phyloP scores from a whole-genome alignment of 1,140 invertebrate genomes.

The Sesamia nonagrioides region DNA sequence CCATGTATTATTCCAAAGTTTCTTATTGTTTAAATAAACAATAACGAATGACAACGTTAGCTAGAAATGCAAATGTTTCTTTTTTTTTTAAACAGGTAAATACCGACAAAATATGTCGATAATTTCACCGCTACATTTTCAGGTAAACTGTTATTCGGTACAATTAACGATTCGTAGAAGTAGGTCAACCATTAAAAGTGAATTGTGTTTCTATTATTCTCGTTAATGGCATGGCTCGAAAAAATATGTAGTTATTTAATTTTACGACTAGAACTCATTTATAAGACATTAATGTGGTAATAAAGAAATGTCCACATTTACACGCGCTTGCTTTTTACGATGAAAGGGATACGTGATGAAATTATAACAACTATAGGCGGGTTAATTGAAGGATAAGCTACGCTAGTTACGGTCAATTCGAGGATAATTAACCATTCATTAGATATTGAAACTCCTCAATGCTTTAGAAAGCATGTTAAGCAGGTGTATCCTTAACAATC shows the following conservation, averaged over 20 bases:
- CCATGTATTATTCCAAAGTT: background rate
- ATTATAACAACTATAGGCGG: no score
- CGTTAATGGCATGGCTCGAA: background rate
- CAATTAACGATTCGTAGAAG: background rate
- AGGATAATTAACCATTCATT: no score
- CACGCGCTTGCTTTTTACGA: no score
- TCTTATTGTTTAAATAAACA: background rate
- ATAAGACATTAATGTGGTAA: no score
- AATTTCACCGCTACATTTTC: slow-evolving; percentile 21
- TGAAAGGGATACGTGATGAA: no score
- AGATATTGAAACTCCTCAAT: no score
- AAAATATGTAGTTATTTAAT: background rate
- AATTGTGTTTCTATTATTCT: slow-evolving; percentile 9
- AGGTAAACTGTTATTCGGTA: no score
- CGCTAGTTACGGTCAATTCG: no score
- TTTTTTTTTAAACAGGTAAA: background rate
- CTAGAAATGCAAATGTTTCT: background rate
- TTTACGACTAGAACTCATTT: background rate
- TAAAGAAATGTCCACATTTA: no score
- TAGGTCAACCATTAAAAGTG: slow-evolving; percentile 11
- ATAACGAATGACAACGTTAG: background rate
- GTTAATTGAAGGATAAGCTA: no score
- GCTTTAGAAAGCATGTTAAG: no score
- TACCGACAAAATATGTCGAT: slow-evolving; percentile 4
- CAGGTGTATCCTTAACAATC: no score